Evolutionary conservation across 2,888 invertebrate genomes (phyloP), one percentile per base, ranked within the genome.

Genomic region (Coecobrya sp.): DNA sequence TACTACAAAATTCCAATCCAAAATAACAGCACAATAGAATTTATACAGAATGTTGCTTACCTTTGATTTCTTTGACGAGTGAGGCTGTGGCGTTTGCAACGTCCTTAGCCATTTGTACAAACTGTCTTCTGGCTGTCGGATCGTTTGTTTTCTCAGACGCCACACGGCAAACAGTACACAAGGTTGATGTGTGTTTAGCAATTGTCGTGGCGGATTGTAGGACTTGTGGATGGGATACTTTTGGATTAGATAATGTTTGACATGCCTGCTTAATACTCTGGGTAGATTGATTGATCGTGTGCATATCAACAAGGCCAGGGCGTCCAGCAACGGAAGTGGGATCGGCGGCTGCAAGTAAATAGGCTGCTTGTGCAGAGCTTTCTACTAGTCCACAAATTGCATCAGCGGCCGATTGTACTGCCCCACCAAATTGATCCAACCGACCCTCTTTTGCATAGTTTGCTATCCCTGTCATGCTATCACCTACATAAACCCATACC

Each of bases 81-180:
- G 97, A 97, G 0, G 99, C 98, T 0, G 99, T 99, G 22, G 98
- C 98, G 96, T 98, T 98, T 82, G 99, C 99, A 0, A 99, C 99
- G 95, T 99, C 99, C 96, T 99, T 99, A 87, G 99, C 99, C 94
- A 98, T 98, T 95, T 99, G 99, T 87, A 99, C 99, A 96, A 99
- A 99, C 96, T 99, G 99, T 49, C 99, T 96, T 96, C 99, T 99
- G 89, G 99, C 99, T 3, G 98, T 98, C 0, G 99, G 98, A 96
- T 98, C 98, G 91, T 97, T 97, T 0, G 99, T 98, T 95, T 98
- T 98, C 93, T 98, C 98, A 45, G 99, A 99, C 0, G 99, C 99
- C 86, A 97, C 97, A 45, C 99, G 97, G 95, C 99, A 99, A 59
- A 99, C 98, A 95, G 99, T 99, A 96, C 99, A 99, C 84, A 99